Evolutionary conservation across 2,797 vertebrate genomes (phyloP), one percentile per base, ranked within the genome.

Genomic region (Argentina silus): DNA sequence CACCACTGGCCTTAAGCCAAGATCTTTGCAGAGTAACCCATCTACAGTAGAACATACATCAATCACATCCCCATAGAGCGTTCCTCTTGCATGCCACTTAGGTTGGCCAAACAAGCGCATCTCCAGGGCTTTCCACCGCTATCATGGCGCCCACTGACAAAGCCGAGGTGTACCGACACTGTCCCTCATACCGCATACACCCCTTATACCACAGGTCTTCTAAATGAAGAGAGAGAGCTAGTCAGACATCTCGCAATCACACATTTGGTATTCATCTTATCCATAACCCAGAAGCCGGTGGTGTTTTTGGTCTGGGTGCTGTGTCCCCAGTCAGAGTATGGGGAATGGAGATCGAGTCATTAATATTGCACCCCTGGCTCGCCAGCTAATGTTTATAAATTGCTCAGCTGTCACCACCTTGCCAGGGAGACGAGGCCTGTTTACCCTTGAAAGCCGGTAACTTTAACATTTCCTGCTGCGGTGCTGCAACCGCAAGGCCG

Each of bases 371-470:
- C 72, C 21, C n/a, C 62, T 78, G 78, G 77, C 81, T 78, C 77
- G 70, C 73, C 73, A 67, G 55, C 78, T 78, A 76, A 77, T 85
- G 80, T 89, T 89, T 83, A 83, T 81, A 84, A 88, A 90, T 86
- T 73, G 72, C 73, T 85, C 70, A 67, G 72, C 73, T 85, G 79
- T 79, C 83, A 64, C 78, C 79, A 85, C 78, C 78, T 83, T 74
- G 75, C 79, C 80, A 83, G 78, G 71, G 74, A 83, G 84, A 82
- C 61, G 36, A 88, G 81, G 83, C 81, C 89, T 92, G 89, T 94
- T 94, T 93, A 93, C 90, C 92, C 90, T 93, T 93, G 90, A 91
- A 91, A 90, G 83, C 71, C 77, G 76, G 84, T 85, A 89, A 92
- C 91, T 93, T 92, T 90, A 83, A 83, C 83, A 91, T 91, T 90